Percentiles rank a stretch among this genome's conserved stretches.
Evolutionary conservation across 2,888 invertebrate species (phyloP).

Genomic region (Hydraecia micacea): DNA sequence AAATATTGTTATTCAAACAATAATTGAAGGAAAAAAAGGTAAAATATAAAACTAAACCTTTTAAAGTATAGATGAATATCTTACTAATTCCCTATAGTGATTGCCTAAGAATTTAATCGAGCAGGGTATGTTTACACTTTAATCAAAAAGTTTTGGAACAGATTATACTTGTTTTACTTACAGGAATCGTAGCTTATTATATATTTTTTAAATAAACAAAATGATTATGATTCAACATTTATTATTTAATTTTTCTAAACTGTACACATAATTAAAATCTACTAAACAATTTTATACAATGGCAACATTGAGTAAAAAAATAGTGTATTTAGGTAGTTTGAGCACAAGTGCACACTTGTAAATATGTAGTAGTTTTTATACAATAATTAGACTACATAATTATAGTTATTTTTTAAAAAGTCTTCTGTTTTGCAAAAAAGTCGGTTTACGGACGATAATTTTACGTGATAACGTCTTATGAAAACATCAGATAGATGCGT

Average conservation of each 20-base stretch:
- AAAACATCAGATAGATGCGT: too few relatives aligned
- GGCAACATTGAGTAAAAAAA: slow-evolving; percentile 50
- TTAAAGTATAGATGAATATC: neutral
- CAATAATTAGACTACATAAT: neutral
- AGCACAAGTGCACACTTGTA: slow-evolving; percentile 20
- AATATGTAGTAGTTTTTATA: neutral
- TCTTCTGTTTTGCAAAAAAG: neutral
- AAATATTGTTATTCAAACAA: too few relatives aligned
- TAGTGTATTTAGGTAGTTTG: slow-evolving; percentile 26
- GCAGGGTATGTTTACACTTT: neutral
- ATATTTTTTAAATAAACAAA: too few relatives aligned
- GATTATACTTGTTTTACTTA: neutral
- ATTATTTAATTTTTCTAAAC: slow-evolving; percentile 50
- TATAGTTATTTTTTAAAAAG: neutral
- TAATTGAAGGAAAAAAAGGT: too few relatives aligned
- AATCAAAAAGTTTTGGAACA: neutral
- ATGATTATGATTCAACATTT: slow-evolving; percentile 37
- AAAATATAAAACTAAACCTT: neutral
- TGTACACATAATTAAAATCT: slow-evolving; percentile 43
- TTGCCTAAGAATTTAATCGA: neutral
- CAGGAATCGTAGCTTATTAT: neutral
- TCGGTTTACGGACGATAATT: too few relatives aligned
- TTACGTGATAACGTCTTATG: too few relatives aligned
- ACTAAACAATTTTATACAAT: slow-evolving; percentile 57
- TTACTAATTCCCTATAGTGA: neutral